Conservation (phyloP, 2,113 vertebrate species). For the Lontra canadensis region DNA sequence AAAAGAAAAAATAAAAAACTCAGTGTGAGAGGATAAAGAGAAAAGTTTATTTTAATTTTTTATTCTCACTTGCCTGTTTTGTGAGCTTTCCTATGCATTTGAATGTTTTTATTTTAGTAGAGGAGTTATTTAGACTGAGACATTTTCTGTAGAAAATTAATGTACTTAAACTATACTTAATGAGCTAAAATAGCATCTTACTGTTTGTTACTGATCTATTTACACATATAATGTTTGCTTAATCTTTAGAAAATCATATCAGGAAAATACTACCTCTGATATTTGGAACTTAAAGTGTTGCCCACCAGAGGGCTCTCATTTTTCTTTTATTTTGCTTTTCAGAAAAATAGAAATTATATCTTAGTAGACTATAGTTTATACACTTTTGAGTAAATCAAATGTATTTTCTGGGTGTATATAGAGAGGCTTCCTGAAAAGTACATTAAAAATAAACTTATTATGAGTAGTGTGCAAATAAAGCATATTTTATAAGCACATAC, state of each 20-base stretch:
- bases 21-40: not conserved
- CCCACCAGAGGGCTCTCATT: constrained; percentile 79
- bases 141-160: not conserved
- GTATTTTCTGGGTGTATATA: not conserved
- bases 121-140: not conserved
- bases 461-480: not conserved
- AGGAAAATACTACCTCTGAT: not conserved
- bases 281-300: constrained; percentile 54
- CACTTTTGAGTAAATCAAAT: not conserved
- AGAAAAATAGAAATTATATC: constrained; percentile 5
- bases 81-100: constrained; percentile 30
- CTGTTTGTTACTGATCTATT: not conserved
- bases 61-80: not conserved
- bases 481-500: not conserved
- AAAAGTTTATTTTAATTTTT: not conserved
- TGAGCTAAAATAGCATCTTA: not conserved
- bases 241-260: constrained; percentile 9
- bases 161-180: not conserved
- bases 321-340: constrained; percentile 64
- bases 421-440: not conserved
- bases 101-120: not conserved
- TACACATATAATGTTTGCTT: not conserved
- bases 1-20: not conserved
- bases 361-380: not conserved
- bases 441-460: not conserved